Evolutionary conservation across 2,797 vertebrate species (phyloP), one percentile per base, ranked within the genome.

Genomic region (Arctocebus calabarensis): DNA sequence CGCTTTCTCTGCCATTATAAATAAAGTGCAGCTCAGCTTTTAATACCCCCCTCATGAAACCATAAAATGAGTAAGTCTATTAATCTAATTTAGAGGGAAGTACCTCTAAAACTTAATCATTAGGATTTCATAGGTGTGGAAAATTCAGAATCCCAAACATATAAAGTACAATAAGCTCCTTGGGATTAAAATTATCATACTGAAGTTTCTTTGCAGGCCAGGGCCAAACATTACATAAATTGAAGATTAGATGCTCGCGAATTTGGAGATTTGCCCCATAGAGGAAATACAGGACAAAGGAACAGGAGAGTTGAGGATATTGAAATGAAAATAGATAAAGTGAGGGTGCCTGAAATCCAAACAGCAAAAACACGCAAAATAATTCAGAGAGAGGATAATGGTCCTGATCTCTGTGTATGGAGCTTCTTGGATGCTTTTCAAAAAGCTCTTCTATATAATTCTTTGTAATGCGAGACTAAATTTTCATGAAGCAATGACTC

Each of bases 171-270:
- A 97, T 68, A 94, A 94, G 96, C 84, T 97, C 96, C 81, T 94
- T 90, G 97, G 96, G 97, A 96, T 89, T 97, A 94, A 97, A 98
- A 97, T 95, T 94, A 97, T 84, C 94, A 96, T 96, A 97, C 85
- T 91, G 68, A 77, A 95, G 59, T 64, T 88, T 86, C 43, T 59
- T 78, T 61, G 34, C 20, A 82, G 43, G 13, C 68, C 84, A 86
- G 88, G 81, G 94, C 84, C 96, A 96, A 97, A 92, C 95, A 85
- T 98, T 98, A 90, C 99, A 98, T 98, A 98, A 32, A 62, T 55
- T 97, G 97, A 98, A 98, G 87, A 96, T 79, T 90, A 96, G 86
- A 96, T 93, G 92, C 77, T 88, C 84, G 71, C 89, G 93, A 96
- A 82, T n/a, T n/a, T 95, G 29, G 90, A 94, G 94, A 97, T 89